Base-by-base conservation (phyloP, 2,797 vertebrate genomes). In the Chloroceryle amazona region DNA sequence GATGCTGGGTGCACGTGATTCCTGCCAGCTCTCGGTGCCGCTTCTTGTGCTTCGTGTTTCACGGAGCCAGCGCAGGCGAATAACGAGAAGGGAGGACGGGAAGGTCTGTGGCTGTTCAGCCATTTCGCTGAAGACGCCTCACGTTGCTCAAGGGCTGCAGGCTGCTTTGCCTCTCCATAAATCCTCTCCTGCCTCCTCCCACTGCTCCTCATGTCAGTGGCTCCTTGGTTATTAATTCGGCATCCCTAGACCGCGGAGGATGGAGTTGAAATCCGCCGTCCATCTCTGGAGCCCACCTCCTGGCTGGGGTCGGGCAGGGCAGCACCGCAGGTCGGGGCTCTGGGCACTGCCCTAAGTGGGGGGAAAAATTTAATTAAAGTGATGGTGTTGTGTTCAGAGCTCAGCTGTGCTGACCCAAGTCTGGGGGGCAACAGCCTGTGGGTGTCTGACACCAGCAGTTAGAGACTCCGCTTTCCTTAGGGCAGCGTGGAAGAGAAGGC, bases 331-430 rank as follows among this genome's bases (percentile, higher is more conserved):
- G 15, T 14, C 1, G 0, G 62, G 21, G 37, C 62, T 91, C 31
- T 0, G 1, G 37, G 22, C 0, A 0, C 29, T 57, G 54, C 67
- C 3, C 1, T 42, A 44, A 39, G 16, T 29, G 19, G 31, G 6
- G 22, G 14, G 67, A 42, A 62, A 86, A 74, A 82, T 66, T 62
- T 9, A 78, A 83, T 81, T 74, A 7, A 25, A 71, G 8, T 74
- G 71, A 3, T 5, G 22, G 19, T 80, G 41, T 75, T 82, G 15
- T 60, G 13, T 55, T 89, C 63, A 80, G 81, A 51, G 57, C 73
- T 57, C 7, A 6, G 19, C 49, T 80, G 39, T 47, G 68, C 74
- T 82, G 89, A 47, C 31, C 29, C 6, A 26, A 68, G 26, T 19
- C 46, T 85, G 51, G 25, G 52, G 57, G 90, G 68, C 85, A 70